Conservation (phyloP, 2,113 vertebrate species). For the Anhinga anhinga region DNA sequence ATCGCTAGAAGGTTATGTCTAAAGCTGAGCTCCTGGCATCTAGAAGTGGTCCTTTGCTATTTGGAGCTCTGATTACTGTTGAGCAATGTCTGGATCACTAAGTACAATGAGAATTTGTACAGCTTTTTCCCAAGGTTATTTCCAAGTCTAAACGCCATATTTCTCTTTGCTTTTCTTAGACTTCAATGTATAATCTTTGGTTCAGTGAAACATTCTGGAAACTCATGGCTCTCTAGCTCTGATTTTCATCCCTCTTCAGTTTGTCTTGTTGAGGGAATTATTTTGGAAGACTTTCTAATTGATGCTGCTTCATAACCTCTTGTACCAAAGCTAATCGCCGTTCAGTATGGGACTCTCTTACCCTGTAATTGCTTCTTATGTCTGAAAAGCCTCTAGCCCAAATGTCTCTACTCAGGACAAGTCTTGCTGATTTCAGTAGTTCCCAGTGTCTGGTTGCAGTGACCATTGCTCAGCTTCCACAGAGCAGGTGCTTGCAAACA, state of each 20-base stretch:
- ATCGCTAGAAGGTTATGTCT: not conserved
- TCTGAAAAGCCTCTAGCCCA: not conserved
- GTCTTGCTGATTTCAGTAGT: not conserved
- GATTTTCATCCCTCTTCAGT: not conserved
- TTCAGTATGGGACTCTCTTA: not conserved
- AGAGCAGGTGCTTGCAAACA: not conserved
- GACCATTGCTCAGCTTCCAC: not conserved
- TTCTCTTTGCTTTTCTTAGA: not conserved
- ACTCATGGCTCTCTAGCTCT: not conserved
- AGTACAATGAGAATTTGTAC: not conserved
- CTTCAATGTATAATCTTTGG: not conserved
- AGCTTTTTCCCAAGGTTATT: not conserved
- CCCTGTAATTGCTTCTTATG: not conserved
- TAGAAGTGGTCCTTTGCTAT: not conserved
- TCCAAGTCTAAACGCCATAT: not conserved
- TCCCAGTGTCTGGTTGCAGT: not conserved
- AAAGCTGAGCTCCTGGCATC: not conserved
- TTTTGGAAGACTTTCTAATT: constrained; percentile 21
- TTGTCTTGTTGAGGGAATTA: not conserved
- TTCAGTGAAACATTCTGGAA: not conserved
- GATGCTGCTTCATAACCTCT: constrained; percentile 7
- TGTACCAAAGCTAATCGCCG: not conserved
- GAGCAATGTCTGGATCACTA: not conserved
- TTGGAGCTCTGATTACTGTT: not conserved
- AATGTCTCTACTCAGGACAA: not conserved